phyloP scores from a whole-genome alignment of 2,113 vertebrate genomes.

The Cairina moschata region DNA sequence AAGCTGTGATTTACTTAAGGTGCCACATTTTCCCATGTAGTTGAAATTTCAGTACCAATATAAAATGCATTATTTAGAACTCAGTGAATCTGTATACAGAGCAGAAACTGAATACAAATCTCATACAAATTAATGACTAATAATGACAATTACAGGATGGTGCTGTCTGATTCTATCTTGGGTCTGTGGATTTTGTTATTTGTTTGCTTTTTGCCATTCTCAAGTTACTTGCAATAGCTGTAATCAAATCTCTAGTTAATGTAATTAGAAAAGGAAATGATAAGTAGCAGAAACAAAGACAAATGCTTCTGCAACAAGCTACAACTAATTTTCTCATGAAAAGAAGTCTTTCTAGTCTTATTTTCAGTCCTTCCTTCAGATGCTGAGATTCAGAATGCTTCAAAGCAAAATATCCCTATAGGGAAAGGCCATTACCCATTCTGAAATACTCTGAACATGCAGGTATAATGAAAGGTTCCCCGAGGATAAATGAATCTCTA shows the following conservation, averaged over 20 bases:
- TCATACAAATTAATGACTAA: not conserved
- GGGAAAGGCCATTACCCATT: not conserved
- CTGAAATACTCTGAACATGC: not conserved
- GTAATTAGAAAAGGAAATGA: slow-evolving; percentile 37
- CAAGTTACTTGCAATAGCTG: not conserved
- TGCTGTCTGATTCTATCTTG: not conserved
- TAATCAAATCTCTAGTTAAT: not conserved
- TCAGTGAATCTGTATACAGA: not conserved
- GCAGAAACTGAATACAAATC: not conserved
- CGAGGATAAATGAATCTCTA: slow-evolving; percentile 30
- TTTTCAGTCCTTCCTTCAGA: slow-evolving; percentile 20
- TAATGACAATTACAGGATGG: not conserved
- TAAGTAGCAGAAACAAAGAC: not conserved
- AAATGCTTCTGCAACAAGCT: not conserved
- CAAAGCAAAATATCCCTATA: slow-evolving; percentile 9
- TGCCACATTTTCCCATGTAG: not conserved
- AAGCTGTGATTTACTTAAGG: not conserved
- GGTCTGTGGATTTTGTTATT: not conserved
- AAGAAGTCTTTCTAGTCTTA: slow-evolving; percentile 37
- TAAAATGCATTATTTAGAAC: not conserved
- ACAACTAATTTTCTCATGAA: slow-evolving; percentile 45
- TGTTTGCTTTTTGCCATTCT: not conserved
- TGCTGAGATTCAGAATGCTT: slow-evolving; percentile 29
- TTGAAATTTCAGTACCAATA: not conserved
- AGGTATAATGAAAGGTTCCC: slow-evolving; percentile 42